A percentile compares a stretch with the other conserved stretches of the same genome.
These are phyloP conservation scores for Autographa pulchrina DNA, from an alignment of 2,888 invertebrate species.

Conservation along the genomic window DNA sequence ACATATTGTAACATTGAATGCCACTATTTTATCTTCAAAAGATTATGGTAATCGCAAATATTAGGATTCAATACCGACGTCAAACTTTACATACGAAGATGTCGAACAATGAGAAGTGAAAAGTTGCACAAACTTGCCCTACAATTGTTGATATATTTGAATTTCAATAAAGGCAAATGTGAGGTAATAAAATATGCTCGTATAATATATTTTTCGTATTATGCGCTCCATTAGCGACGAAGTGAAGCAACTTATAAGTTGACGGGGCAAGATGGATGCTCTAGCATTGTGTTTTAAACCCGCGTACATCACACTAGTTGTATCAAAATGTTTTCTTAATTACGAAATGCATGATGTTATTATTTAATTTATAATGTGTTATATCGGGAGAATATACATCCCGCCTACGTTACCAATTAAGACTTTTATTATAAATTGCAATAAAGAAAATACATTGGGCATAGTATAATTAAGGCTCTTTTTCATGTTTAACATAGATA, in stretches of 20 bases:
- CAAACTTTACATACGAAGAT: constrained; percentile 31
- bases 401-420: not conserved
- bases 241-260: constrained; percentile 46
- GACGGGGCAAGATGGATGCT: constrained; percentile 49
- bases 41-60: constrained; percentile 54
- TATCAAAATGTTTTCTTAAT: constrained; percentile 28
- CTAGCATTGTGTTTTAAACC: constrained; percentile 32
- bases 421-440: not conserved
- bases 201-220: constrained; percentile 53
- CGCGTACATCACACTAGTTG: constrained; percentile 36
- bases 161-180: constrained; percentile 56
- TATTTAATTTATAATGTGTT: constrained; percentile 20
- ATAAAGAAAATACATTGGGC: too few relatives aligned
- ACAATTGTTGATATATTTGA: constrained; percentile 54
- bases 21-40: constrained; percentile 33
- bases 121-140: constrained; percentile 43
- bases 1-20: constrained; percentile 47
- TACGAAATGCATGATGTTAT: constrained; percentile 25
- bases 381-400: not conserved
- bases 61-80: constrained; percentile 30
- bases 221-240: constrained; percentile 63
- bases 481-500: too few relatives aligned
- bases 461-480: too few relatives aligned
- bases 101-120: constrained; percentile 36
- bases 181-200: constrained; percentile 36